Evolutionary conservation across 37 sponge, comb jelly and placozoan species (phyloP).

Genomic region (Bolinopsis microptera): DNA sequence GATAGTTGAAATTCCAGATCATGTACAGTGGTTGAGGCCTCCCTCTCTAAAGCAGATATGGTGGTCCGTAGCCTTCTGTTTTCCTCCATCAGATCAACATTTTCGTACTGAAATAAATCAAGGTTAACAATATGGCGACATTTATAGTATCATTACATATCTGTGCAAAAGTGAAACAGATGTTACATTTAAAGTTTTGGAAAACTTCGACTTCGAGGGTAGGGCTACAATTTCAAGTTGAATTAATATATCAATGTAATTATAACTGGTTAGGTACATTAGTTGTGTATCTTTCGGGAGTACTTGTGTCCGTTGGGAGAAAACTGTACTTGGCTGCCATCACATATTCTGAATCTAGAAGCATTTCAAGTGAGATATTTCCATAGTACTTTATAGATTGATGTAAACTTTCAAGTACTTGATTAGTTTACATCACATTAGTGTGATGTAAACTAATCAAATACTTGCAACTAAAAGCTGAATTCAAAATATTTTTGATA

Average conservation of each 20-base stretch:
- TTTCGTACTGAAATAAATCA: background rate
- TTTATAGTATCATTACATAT: background rate
- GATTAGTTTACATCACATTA: too few species aligned
- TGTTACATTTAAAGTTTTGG: background rate
- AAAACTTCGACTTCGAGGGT: too few species aligned
- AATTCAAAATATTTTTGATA: too few species aligned
- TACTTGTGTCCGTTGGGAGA: background rate
- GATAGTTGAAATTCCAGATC: background rate
- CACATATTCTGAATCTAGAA: background rate
- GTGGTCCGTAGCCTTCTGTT: slow-evolving; percentile 4
- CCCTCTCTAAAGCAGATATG: background rate
- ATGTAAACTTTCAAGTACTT: too few species aligned
- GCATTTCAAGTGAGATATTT: background rate
- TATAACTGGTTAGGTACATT: too few species aligned
- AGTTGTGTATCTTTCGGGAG: slow-evolving; percentile 5
- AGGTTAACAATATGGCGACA: background rate
- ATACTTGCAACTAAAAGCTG: too few species aligned
- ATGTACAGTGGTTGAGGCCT: background rate
- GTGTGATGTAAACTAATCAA: too few species aligned
- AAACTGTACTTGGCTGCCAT: slow-evolving; percentile 5
- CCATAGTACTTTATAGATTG: too few species aligned
- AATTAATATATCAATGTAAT: too few species aligned
- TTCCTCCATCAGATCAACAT: background rate
- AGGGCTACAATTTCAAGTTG: too few species aligned
- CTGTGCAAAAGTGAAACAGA: background rate